A percentile compares a stretch with the other conserved stretches of the same genome.
phyloP scores from a whole-genome alignment of 2,888 invertebrate species.

The Microdon myrmicae region DNA sequence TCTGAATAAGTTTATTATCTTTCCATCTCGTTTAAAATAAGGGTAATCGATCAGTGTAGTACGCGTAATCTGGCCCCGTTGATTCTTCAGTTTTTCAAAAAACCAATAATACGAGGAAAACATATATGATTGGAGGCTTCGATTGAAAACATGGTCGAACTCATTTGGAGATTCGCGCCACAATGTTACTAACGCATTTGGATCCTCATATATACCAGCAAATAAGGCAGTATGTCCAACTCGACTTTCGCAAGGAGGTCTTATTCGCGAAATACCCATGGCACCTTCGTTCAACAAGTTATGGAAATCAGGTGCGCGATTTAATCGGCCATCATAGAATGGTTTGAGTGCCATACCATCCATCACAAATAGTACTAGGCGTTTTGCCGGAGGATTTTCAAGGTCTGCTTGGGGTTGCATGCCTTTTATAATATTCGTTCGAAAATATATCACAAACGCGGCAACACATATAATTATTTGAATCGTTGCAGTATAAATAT shows the following conservation, averaged over 20 bases:
- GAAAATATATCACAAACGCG: conserved; percentile 96
- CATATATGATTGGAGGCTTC: conserved; percentile 80
- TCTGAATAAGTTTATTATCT: conserved; percentile 76
- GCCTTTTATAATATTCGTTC: conserved; percentile 84
- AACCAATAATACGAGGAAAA: conserved; percentile 79
- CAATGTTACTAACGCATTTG: conserved; percentile 92
- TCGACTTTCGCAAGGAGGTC: conserved; percentile 96
- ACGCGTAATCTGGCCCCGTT: no score
- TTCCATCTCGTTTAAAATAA: conserved; percentile 90
- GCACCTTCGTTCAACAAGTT: no score
- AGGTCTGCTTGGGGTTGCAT: conserved; percentile 70
- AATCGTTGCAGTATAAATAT: no score
- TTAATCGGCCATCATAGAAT: conserved; percentile 69
- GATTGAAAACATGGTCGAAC: conserved; percentile 96
- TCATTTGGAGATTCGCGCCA: conserved; percentile 98
- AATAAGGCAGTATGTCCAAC: conserved; percentile 97
- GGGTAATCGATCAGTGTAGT: conserved; percentile 80
- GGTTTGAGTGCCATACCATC: conserved; percentile 93
- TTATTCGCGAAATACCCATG: conserved; percentile 85
- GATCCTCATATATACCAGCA: conserved; percentile 94
- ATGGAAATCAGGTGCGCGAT: no score
- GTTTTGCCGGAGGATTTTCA: conserved; percentile 72
- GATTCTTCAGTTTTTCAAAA: conserved; percentile 70
- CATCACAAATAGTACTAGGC: conserved; percentile 88
- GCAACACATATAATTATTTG: no score